Evolutionary conservation across 1,140 invertebrate species (phyloP).

Genomic region (Antheraea pernyi): DNA sequence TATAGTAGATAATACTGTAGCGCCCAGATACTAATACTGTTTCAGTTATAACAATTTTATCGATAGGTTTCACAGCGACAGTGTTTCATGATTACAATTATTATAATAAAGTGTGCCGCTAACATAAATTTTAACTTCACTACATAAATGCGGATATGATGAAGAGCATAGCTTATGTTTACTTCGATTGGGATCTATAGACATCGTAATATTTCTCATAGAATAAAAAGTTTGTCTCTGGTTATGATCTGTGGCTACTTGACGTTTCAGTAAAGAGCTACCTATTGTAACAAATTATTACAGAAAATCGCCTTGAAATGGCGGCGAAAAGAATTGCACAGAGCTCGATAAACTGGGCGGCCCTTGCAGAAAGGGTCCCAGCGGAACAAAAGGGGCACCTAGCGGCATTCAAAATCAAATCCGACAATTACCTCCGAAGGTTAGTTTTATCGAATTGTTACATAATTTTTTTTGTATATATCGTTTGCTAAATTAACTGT

Average conservation of each 20-base stretch:
- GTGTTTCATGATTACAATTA: too few relatives aligned
- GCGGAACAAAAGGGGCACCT: slow-evolving; percentile 85
- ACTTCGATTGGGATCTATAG: neutral
- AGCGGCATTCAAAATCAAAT: slow-evolving; percentile 89
- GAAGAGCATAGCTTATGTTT: too few relatives aligned
- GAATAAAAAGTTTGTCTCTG: slow-evolving; percentile 22
- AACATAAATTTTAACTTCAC: too few relatives aligned
- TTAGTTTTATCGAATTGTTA: slow-evolving; percentile 76
- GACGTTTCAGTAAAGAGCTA: slow-evolving; percentile 28
- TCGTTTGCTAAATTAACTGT: slow-evolving; percentile 14
- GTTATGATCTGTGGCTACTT: slow-evolving; percentile 14
- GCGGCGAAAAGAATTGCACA: slow-evolving; percentile 81
- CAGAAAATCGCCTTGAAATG: slow-evolving; percentile 51
- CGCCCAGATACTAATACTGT: too few relatives aligned
- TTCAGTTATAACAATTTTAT: too few relatives aligned
- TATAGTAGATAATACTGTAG: too few relatives aligned
- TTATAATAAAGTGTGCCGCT: too few relatives aligned
- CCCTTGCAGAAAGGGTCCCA: slow-evolving; percentile 89
- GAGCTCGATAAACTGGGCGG: slow-evolving; percentile 92
- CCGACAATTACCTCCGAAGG: slow-evolving; percentile 90
- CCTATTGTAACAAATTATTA: slow-evolving; percentile 24
- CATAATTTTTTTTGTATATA: slow-evolving; percentile 58
- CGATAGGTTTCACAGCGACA: too few relatives aligned
- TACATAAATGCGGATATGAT: too few relatives aligned
- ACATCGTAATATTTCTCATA: slow-evolving; percentile 1